Conservation (phyloP, 1,140 invertebrate genomes). For the Polyergus mexicanus region DNA sequence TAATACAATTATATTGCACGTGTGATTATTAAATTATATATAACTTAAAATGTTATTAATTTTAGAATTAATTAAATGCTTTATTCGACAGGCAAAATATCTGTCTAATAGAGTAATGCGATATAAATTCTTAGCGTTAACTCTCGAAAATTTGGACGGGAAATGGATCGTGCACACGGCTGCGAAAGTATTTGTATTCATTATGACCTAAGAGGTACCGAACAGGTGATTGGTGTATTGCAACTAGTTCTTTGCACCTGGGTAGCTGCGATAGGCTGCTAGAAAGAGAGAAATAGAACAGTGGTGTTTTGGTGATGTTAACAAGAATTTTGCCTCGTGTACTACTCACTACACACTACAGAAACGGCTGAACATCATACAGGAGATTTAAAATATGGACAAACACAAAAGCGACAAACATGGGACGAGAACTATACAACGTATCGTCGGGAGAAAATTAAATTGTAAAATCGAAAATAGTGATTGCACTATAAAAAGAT, state of each 20-base stretch:
- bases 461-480: conserved; percentile 6
- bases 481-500: conserved; percentile 19
- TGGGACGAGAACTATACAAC: conserved; percentile 65
- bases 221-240: conserved; percentile 86
- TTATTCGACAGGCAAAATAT: neutral
- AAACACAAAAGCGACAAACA: conserved; percentile 86
- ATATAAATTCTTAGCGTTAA: conserved; percentile 32
- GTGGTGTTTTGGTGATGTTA: conserved; percentile 86
- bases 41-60: neutral
- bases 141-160: conserved; percentile 34
- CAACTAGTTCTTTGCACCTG: conserved; percentile 86
- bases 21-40: neutral
- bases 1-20: neutral
- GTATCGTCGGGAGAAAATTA: conserved; percentile 47
- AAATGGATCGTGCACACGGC: conserved; percentile 74
- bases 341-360: conserved; percentile 86
- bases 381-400: conserved; percentile 83
- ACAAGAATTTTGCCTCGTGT: conserved; percentile 85
- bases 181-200: conserved; percentile 72
- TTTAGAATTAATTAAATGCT: neutral
- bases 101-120: neutral
- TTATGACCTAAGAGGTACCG: conserved; percentile 80
- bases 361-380: conserved; percentile 83
- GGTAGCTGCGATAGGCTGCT: conserved; percentile 87
- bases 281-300: conserved; percentile 87